Percentiles rank a stretch among this genome's conserved stretches.
Evolutionary conservation across 2,113 vertebrate genomes (phyloP).

Genomic region (Junco hyemalis): DNA sequence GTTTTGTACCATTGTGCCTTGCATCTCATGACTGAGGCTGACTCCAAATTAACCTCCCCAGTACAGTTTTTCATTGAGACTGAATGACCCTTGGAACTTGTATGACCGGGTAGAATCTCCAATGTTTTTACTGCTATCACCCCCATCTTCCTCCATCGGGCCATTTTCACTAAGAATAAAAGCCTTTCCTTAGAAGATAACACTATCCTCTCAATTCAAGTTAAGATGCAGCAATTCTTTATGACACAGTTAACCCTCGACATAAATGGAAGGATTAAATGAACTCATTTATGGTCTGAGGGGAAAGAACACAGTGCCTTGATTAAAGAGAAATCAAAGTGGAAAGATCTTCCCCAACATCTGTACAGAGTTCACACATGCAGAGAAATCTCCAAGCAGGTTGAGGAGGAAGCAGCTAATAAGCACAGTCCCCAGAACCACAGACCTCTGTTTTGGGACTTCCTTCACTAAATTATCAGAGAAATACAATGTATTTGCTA

Average conservation of each 20-base stretch:
- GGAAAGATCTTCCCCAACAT: not conserved
- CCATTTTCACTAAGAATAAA: not conserved
- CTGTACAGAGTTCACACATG: not conserved
- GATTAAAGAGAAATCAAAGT: not conserved
- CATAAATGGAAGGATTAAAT: not conserved
- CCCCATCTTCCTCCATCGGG: not conserved
- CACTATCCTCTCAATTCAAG: not conserved
- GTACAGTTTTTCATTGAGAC: not conserved
- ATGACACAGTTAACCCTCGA: not conserved
- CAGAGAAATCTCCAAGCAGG: not conserved
- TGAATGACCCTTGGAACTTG: not conserved
- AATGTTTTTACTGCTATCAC: not conserved
- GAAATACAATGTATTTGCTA: not conserved
- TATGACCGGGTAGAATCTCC: not conserved
- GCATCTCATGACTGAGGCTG: not conserved
- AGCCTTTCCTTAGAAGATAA: not conserved
- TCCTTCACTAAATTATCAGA: not conserved
- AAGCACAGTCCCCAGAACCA: not conserved
- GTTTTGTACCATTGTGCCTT: not conserved
- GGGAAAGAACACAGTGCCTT: not conserved
- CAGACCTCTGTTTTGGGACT: not conserved
- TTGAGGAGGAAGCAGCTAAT: not conserved
- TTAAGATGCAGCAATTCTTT: not conserved
- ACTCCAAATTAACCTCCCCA: not conserved
- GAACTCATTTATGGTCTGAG: not conserved